Percentiles rank a stretch among this genome's conserved stretches.
Evolutionary conservation across 2,113 vertebrate species (phyloP).

Genomic region (Irena cyanogastra): DNA sequence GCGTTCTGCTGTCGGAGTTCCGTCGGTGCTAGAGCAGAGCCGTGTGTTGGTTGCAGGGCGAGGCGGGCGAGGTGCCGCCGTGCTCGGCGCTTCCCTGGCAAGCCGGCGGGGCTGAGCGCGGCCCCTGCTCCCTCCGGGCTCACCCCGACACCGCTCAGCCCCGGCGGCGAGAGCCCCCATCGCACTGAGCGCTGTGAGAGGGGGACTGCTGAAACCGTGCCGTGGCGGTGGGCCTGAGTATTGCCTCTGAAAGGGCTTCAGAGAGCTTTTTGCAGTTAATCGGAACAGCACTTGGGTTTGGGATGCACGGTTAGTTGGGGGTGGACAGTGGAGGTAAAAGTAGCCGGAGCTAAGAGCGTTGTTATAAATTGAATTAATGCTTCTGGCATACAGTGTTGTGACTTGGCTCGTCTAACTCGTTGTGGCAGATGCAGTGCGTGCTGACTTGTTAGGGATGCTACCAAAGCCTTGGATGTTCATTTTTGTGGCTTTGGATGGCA

Average conservation of each 20-base stretch:
- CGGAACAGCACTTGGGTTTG: neutral
- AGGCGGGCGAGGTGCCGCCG: neutral
- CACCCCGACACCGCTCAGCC: rapidly evolving
- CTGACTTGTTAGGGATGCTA: neutral
- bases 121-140: rapidly evolving
- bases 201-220: neutral
- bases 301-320: rapidly evolving
- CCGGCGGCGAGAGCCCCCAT: rapidly evolving
- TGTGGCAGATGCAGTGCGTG: rapidly evolving
- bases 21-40: neutral
- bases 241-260: neutral
- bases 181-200: rapidly evolving
- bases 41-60: rapidly evolving
- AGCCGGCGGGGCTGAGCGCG: neutral
- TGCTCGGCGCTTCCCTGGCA: neutral
- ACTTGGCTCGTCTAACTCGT: neutral
- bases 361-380: neutral
- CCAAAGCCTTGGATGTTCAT: neutral
- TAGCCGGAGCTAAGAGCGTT: rapidly evolving
- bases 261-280: neutral
- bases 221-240: rapidly evolving
- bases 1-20: neutral
- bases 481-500: neutral
- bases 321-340: neutral
- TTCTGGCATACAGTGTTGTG: neutral